A percentile compares a stretch with the other conserved stretches of the same genome.
Conservation (phyloP, 2,797 vertebrate species). For the Clangula hyemalis region DNA sequence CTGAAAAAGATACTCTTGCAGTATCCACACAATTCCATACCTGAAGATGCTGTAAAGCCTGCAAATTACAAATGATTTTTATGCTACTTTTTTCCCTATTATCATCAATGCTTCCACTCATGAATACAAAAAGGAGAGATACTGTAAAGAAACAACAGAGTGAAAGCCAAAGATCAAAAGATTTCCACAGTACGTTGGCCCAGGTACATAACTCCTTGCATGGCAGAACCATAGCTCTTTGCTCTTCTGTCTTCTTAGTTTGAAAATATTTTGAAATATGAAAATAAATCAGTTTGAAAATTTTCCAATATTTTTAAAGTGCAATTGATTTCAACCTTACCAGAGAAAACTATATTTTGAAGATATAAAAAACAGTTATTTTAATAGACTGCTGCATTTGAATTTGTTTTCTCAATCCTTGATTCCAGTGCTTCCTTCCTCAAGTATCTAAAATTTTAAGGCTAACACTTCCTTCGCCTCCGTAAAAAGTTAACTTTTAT, state of each 20-base stretch:
- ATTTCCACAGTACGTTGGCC: background rate
- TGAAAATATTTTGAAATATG: background rate
- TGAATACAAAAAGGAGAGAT: background rate
- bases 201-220: background rate
- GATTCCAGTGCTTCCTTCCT: background rate
- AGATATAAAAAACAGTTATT: background rate
- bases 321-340: background rate
- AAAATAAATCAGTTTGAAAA: no score
- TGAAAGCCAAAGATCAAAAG: background rate
- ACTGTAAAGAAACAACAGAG: background rate
- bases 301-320: background rate
- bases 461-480: background rate
- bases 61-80: background rate
- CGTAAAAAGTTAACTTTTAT: background rate
- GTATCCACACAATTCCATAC: background rate
- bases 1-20: background rate
- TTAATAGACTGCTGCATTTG: background rate
- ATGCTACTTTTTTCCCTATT: background rate
- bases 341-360: background rate
- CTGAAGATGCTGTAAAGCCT: background rate
- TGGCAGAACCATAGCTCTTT: background rate
- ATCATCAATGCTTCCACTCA: background rate
- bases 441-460: background rate
- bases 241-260: background rate
- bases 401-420: background rate